These are phyloP conservation scores for Bergia sp. DNA, from an alignment of 92 coral and sea anemone species.

Conservation along the genomic window DNA sequence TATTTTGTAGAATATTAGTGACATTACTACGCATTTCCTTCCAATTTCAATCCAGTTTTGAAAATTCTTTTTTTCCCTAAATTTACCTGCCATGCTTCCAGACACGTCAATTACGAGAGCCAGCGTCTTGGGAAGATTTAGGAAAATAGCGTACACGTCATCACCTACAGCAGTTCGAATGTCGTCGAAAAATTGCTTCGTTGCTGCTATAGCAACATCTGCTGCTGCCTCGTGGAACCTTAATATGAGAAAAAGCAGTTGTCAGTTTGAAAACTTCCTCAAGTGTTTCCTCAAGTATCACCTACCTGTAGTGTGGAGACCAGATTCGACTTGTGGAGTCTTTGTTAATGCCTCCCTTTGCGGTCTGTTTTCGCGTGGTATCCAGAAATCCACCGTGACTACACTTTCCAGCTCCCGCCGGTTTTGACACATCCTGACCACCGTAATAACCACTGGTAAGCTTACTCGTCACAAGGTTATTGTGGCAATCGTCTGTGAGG, in stretches of 20 bases:
- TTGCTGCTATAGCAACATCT: constrained; percentile 64
- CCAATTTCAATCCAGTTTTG: not conserved
- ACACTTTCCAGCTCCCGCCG: constrained; percentile 63
- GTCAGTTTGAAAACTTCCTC: no score
- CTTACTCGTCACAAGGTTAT: constrained; percentile 49
- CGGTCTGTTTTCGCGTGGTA: constrained; percentile 11
- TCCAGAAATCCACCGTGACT: constrained; percentile 67
- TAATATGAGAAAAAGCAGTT: not conserved
- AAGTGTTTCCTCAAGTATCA: not conserved
- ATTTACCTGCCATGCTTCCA: constrained; percentile 1
- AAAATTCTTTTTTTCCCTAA: not conserved
- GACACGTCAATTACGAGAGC: constrained; percentile 1
- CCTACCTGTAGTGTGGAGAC: constrained; percentile 65
- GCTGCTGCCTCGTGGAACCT: constrained; percentile 67
- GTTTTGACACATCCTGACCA: constrained; percentile 64
- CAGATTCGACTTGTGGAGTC: constrained; percentile 45
- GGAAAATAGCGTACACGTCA: not conserved
- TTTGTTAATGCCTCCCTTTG: constrained; percentile 72
- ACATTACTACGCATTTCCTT: no score
- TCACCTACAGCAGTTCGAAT: constrained; percentile 2
- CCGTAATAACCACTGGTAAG: constrained; percentile 69
- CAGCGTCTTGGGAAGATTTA: not conserved
- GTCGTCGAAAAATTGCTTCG: constrained; percentile 43
- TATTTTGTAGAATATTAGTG: no score
- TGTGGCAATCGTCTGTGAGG: constrained; percentile 39